These are phyloP conservation scores for Lepidothrix coronata DNA, from an alignment of 2,113 vertebrate species.

Conservation along the genomic window DNA sequence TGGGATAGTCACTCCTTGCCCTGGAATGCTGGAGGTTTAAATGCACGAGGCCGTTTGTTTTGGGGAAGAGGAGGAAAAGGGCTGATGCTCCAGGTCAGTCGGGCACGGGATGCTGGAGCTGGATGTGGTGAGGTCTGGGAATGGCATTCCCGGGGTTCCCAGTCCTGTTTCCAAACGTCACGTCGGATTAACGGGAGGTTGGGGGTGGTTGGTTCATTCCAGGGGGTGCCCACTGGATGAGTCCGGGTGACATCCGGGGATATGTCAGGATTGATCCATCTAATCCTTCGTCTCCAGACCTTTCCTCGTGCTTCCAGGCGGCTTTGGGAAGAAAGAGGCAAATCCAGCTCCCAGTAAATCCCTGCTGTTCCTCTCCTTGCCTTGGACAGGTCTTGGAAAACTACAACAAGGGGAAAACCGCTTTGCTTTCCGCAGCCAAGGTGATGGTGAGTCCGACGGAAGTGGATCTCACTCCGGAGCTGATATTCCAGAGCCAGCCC, in stretches of 20 bases:
- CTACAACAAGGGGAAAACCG: conserved; percentile 98
- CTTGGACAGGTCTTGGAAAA: conserved; percentile 91
- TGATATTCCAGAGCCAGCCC: conserved; percentile 86
- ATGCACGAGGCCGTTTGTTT: rapidly evolving
- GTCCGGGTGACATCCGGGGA: not conserved
- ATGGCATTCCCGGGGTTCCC: not conserved
- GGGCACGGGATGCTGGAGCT: not conserved
- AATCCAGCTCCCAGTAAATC: not conserved
- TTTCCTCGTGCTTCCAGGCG: not conserved
- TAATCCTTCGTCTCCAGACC: not conserved
- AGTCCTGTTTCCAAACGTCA: not conserved
- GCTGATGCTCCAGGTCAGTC: not conserved
- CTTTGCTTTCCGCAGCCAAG: conserved; percentile 95
- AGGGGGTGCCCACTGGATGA: rapidly evolving
- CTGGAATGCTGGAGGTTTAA: not conserved
- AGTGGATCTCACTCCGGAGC: conserved; percentile 94
- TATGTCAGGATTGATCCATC: not conserved
- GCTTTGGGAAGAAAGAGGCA: not conserved
- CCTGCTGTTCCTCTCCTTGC: not conserved
- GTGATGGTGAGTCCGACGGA: conserved; percentile 99
- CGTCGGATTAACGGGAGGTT: rapidly evolving
- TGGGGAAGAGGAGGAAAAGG: not conserved
- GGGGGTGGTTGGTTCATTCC: not conserved
- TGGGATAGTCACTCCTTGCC: rapidly evolving
- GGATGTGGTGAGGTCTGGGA: not conserved